Base-by-base conservation (phyloP, 2,797 vertebrate species). In the Dryobates pubescens region DNA sequence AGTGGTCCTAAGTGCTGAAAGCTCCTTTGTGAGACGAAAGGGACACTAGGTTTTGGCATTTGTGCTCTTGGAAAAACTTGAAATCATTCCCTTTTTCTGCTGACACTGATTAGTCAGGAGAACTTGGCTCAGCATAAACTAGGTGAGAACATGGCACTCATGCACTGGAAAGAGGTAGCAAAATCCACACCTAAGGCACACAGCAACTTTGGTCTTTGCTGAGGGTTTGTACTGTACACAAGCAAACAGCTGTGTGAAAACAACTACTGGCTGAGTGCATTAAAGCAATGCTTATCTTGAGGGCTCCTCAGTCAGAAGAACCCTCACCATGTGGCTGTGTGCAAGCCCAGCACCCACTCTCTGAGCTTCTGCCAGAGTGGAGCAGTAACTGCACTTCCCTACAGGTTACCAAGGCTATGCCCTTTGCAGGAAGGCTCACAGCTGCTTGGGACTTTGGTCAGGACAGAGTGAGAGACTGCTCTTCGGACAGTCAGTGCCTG, bases 231-330 rank as follows among this genome's bases (percentile, higher is more conserved):
- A 30, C 51, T 79, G 38, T 27, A 23, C 11, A 6, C 19, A 32
- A 36, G 74, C 43, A 61, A 62, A 89, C 38, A 69, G 47, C 79
- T 72, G 6, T 14, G 27, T 58, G 51, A 49, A 72, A 61, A 7
- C 1, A 43, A 7, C 0, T 15, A 1, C 0, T 58, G 41, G 47
- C 20, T 15, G 7, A 47, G 29, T 1, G 0, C 7, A 13, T 30
- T 34, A 45, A 62, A 87, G 17, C 27, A 13, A 22, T 30, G 71
- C 54, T 82, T 16, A 15, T 34, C 9, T 51, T 51, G 26, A 24
- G 29, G 1, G 0, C 7, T 13, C n/a, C 64, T 72, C 47, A 22
- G 29, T 11, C 17, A 3, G 11, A 38, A 49, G 49, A 69, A 17
- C 23, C 27, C 29, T 18, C 47, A 49, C 9, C 23, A 5, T 24